Conservation (phyloP, 2,888 invertebrate genomes). For the Heliconius hortense region DNA sequence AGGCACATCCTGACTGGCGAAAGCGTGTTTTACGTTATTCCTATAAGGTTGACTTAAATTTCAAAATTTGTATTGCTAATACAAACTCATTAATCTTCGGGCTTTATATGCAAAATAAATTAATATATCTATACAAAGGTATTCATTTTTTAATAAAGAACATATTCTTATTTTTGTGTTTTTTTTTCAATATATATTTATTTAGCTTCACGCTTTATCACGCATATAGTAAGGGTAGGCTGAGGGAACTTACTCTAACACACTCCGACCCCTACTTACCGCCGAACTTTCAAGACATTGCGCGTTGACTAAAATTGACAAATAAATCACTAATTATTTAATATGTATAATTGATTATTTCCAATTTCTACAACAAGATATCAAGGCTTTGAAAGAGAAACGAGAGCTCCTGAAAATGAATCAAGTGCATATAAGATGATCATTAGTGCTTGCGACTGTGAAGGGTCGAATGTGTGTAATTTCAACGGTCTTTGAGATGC, state of each 20-base stretch:
- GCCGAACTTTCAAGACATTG: too few relatives aligned
- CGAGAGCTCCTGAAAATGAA: constrained; percentile 19
- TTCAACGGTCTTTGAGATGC: constrained; percentile 66
- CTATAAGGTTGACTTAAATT: too few relatives aligned
- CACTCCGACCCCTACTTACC: too few relatives aligned
- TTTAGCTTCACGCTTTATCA: not conserved
- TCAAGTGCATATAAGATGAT: constrained; percentile 38
- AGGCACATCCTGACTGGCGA: too few relatives aligned
- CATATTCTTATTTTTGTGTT: not conserved
- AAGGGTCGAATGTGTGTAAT: constrained; percentile 50
- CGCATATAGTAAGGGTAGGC: too few relatives aligned
- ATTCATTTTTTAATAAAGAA: not conserved
- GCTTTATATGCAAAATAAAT: not conserved
- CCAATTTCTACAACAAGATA: constrained; percentile 8
- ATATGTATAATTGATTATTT: constrained; percentile 1
- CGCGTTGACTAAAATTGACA: too few relatives aligned
- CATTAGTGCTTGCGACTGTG: constrained; percentile 43
- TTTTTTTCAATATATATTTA: not conserved
- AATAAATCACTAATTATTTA: not conserved
- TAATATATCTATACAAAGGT: not conserved
- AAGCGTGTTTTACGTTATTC: too few relatives aligned
- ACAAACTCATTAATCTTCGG: not conserved
- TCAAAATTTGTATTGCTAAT: too few relatives aligned
- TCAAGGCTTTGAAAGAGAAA: constrained; percentile 20
- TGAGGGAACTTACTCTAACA: too few relatives aligned